A percentile compares a stretch with the other conserved stretches of the same genome.
Evolutionary conservation across 2,888 invertebrate species (phyloP).

Genomic region (Ptilodon capucinus): DNA sequence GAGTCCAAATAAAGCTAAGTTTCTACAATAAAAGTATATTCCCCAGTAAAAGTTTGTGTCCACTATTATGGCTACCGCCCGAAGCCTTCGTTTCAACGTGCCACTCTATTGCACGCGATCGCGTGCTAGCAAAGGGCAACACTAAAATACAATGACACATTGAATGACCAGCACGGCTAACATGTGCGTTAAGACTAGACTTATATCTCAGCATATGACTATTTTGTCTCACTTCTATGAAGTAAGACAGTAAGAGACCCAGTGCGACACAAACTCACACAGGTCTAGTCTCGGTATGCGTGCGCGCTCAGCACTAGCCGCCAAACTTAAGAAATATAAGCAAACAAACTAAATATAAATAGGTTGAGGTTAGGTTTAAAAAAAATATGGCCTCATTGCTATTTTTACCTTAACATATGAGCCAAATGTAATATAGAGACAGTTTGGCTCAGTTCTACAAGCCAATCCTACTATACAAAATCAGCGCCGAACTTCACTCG

Average conservation of each 20-base stretch:
- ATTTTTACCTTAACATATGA: no score
- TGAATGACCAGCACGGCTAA: neutral
- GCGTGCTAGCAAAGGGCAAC: neutral
- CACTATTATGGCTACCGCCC: neutral
- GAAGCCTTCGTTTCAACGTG: neutral
- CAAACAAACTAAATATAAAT: no score
- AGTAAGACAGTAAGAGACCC: no score
- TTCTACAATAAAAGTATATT: neutral
- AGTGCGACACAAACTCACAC: no score
- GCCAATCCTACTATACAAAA: neutral
- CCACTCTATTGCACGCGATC: constrained; percentile 1
- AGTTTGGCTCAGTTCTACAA: neutral
- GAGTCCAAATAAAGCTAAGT: neutral
- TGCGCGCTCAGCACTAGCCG: no score
- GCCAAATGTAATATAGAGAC: neutral
- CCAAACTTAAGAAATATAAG: no score
- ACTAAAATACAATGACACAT: neutral
- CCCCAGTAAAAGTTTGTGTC: neutral
- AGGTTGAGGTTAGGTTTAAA: no score
- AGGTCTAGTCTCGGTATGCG: no score
- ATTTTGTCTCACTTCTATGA: no score
- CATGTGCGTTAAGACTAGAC: no score
- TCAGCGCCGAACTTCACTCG: constrained; percentile 48
- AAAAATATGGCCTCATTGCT: no score
- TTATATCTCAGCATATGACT: no score